phyloP scores from a whole-genome alignment of 2,797 vertebrate genomes.

The Macrochelys suwanniensis region DNA sequence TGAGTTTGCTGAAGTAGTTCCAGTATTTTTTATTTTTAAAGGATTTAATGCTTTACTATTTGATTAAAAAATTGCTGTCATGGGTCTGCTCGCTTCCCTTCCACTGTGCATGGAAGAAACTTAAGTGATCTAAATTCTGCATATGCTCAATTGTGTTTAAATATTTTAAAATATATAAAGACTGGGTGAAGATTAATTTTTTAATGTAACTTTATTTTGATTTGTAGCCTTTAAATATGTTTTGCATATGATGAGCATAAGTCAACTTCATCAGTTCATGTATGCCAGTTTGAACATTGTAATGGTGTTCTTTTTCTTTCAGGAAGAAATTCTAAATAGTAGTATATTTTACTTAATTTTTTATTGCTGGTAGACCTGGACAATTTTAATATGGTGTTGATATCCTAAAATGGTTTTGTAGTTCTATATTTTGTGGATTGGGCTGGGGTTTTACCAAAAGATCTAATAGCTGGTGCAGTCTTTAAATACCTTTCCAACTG shows the following conservation, averaged over 20 bases:
- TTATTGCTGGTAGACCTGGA: constrained; percentile 19
- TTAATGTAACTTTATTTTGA: constrained; percentile 1
- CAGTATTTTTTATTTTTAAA: rapidly evolving
- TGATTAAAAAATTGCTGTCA: rapidly evolving
- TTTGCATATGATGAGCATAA: constrained; percentile 20
- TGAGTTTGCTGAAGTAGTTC: too few species aligned
- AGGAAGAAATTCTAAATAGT: constrained; percentile 28
- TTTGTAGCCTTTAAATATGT: constrained; percentile 17
- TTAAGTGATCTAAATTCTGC: rapidly evolving
- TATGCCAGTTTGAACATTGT: constrained; percentile 31
- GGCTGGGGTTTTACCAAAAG: constrained; percentile 29
- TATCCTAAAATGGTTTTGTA: constrained; percentile 18
- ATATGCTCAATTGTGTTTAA: neutral
- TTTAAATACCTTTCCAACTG: constrained; percentile 78
- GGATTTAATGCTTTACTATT: neutral
- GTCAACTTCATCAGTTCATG: constrained; percentile 36
- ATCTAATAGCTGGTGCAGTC: constrained; percentile 43
- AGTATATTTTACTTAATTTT: constrained; percentile 21
- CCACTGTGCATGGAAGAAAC: rapidly evolving
- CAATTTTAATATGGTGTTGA: neutral
- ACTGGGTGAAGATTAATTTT: constrained; percentile 3
- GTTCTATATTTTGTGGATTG: neutral
- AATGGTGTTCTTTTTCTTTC: neutral
- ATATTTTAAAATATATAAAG: neutral
- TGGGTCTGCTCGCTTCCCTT: rapidly evolving